Conservation (phyloP, 1,140 invertebrate species). For the Cherax destructor region DNA sequence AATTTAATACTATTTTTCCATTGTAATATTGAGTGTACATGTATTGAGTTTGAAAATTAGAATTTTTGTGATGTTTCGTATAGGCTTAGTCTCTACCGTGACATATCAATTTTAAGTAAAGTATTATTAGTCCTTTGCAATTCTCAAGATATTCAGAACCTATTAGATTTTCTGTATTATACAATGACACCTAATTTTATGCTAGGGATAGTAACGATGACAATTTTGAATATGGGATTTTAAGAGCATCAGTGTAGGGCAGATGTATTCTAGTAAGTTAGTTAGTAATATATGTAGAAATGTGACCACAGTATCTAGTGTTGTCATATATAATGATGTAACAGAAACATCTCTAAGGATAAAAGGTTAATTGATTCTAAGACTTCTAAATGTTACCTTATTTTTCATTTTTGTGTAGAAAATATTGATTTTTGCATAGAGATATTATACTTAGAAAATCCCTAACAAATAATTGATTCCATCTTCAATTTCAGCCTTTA, state of each 20-base stretch:
- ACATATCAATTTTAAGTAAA: neutral
- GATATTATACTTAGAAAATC: too few species aligned
- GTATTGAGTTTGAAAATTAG: neutral
- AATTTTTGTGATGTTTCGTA: neutral
- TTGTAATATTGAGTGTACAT: neutral
- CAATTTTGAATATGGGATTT: neutral
- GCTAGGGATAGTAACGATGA: neutral
- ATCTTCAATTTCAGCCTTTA: constrained; percentile 8
- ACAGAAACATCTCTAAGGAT: neutral
- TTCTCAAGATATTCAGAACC: neutral
- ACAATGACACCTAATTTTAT: neutral
- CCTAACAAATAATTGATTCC: neutral
- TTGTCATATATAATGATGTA: neutral
- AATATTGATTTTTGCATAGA: too few species aligned
- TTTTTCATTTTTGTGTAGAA: too few species aligned
- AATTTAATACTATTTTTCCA: neutral
- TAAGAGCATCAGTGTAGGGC: neutral
- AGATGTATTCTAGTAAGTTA: neutral
- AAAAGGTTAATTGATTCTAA: neutral
- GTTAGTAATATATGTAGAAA: neutral
- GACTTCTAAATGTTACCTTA: neutral
- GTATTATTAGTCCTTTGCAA: neutral
- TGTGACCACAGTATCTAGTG: neutral
- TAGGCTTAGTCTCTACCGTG: neutral
- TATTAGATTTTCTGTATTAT: neutral